Evolutionary conservation across 2,113 vertebrate species (phyloP), one percentile per base, ranked within the genome.

Genomic region (Stegastes partitus): DNA sequence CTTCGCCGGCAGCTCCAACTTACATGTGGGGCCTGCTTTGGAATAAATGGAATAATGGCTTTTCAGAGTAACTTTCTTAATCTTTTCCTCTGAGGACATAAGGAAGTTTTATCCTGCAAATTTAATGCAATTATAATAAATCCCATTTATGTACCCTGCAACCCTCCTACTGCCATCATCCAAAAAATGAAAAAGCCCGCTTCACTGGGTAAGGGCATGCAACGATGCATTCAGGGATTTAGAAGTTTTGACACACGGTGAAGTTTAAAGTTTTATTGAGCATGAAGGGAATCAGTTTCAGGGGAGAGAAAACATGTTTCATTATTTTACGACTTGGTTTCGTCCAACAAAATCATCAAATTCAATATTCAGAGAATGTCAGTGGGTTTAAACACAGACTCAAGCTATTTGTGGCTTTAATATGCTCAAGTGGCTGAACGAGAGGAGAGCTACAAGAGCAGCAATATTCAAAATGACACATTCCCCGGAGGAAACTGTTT

Each of bases 391-490:
- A 81, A 78, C 71, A 63, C 53, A 85, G 73, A 79, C 77, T 85
- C 23, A 1, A 79, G 67, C 80, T 76, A 45, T 83, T 80, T 85
- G 81, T 73, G 75, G 67, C 73, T 83, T 87, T 79, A 84, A 81
- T 77, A 47, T 72, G 72, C 71, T 83, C 63, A 82, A 83, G 69
- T 74, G 74, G 64, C 59, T 78, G 68, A 85, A 74, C 75, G 47
- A 62, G 69, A 77, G 50, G 47, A 75, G 68, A 67, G 50, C 44
- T 51, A 16, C 64, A 69, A 68, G 68, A 79, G 59, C 69, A 83
- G 68, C 81, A 59, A 83, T 76, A 86, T 84, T 85, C 54, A 28
- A 65, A 78, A 88, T 84, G 74, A 90, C 84, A 85, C 83, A 81
- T 72, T 83, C 82, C 76, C 77, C 6, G 11, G 66, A 82, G 75